Base-by-base conservation (phyloP, 2,888 invertebrate species). In the Allacma fusca region DNA sequence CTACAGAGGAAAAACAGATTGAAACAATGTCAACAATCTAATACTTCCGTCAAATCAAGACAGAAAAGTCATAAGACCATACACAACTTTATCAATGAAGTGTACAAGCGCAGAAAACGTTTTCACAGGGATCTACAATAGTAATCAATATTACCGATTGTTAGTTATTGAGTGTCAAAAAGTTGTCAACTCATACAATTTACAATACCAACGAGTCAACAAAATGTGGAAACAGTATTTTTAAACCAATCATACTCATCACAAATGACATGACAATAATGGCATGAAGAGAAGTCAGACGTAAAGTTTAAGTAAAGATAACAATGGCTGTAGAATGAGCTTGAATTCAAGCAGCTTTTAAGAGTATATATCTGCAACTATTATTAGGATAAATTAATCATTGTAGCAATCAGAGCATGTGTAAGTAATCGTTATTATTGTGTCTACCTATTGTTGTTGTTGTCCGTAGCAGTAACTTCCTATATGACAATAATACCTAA, bases 401-500 rank as follows among this genome's bases (percentile, higher is more conserved):
- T 16, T 50, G 50, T 16, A 50, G 50, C 50, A 50, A 50, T 50
- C n/a, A 62, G 62, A 24, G 24, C 62, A 62, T 24, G 26, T 62
- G 62, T 62, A 24, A 62, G 62, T 62, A 24, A 26, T 59, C 59
- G 59, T 62, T 62, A 62, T 62, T 62, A 62, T 62, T 62, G 62
- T 62, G 62, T 62, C 62, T 62, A 62, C 26, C 62, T 62, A 62
- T 62, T 62, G 62, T 62, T 62, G 62, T 24, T 62, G 62, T 62
- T 62, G 62, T 62, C 62, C 62, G 62, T 24, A 21, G 24, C 23
- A 62, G 24, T 62, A 19, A 50, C 26, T 62, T 62, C 57, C 62
- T 62, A 70, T 70, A 23, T 64, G 73, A 73, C 62, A 73, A 64
- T 73, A 57, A 59, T 72, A 73, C 73, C 73, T 73, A 73, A 73